A percentile compares a stretch with the other conserved stretches of the same genome.
These are phyloP conservation scores for Threskiornis aethiopicus DNA, from an alignment of 2,797 vertebrate species.

Conservation along the genomic window DNA sequence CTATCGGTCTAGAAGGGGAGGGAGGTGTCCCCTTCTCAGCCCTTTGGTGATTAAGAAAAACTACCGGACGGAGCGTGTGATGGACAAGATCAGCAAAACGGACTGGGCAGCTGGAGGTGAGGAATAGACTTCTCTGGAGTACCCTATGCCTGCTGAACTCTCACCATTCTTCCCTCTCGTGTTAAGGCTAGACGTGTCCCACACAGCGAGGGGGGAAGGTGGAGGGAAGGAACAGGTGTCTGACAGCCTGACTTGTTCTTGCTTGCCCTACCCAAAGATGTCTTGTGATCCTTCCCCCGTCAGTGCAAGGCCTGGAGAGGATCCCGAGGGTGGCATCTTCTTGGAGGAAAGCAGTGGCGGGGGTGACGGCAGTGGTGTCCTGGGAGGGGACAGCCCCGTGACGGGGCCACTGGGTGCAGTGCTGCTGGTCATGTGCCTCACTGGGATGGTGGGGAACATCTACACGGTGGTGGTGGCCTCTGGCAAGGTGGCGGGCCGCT, in stretches of 20 bases:
- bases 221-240: neutral
- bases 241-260: neutral
- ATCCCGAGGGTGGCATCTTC: neutral
- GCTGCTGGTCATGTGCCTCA: conserved; percentile 78
- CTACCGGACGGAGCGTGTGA: neutral
- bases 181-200: neutral
- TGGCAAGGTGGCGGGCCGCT: conserved; percentile 68
- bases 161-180: neutral
- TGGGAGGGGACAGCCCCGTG: conserved; percentile 70
- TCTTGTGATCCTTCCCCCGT: neutral
- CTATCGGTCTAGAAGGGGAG: neutral
- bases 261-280: neutral
- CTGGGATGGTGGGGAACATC: conserved; percentile 80
- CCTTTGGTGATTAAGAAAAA: neutral
- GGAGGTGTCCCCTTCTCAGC: neutral
- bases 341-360: neutral
- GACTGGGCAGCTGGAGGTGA: neutral
- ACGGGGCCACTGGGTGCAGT: conserved; percentile 75
- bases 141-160: neutral
- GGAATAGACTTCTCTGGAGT: neutral
- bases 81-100: neutral
- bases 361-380: neutral
- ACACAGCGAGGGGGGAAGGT: accelerated
- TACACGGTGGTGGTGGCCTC: conserved; percentile 84
- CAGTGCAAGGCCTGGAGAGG: neutral